A percentile compares a stretch with the other conserved stretches of the same genome.
Evolutionary conservation across 1,140 invertebrate genomes (phyloP).

Genomic region (Trachymyrmex septentrionalis): DNA sequence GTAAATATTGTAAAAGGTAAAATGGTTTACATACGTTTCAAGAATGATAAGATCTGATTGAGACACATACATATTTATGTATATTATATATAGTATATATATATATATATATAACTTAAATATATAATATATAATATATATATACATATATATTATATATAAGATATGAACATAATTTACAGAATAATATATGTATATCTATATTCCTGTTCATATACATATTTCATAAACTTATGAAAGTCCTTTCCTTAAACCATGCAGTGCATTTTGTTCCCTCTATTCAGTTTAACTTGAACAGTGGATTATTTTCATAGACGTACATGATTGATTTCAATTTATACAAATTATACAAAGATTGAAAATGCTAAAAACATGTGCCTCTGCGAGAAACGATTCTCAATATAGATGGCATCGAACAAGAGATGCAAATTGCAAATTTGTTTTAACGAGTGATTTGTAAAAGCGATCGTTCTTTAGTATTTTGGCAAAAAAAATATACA

Average conservation of each 20-base stretch:
- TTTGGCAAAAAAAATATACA: slow-evolving; percentile 60
- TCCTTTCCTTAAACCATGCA: not conserved
- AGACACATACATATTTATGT: slow-evolving; percentile 1
- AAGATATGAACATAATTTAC: slow-evolving; percentile 14
- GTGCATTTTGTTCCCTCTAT: slow-evolving; percentile 18
- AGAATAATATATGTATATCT: slow-evolving; percentile 45
- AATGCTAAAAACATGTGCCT: slow-evolving; percentile 53
- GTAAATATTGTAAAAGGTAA: slow-evolving; percentile 64
- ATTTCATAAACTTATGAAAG: slow-evolving; percentile 35
- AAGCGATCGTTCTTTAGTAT: slow-evolving; percentile 20
- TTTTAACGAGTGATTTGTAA: slow-evolving; percentile 64
- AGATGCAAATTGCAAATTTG: slow-evolving; percentile 66
- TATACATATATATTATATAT: slow-evolving; percentile 43
- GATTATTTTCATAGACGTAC: slow-evolving; percentile 9
- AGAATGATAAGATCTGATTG: slow-evolving; percentile 62
- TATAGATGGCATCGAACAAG: slow-evolving; percentile 39
- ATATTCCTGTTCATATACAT: slow-evolving; percentile 21
- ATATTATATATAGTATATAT: not conserved
- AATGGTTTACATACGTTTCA: slow-evolving; percentile 57
- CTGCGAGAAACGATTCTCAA: slow-evolving; percentile 7
- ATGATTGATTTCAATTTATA: slow-evolving; percentile 39
- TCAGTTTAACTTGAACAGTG: not conserved
- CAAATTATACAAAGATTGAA: slow-evolving; percentile 59
- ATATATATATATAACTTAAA: slow-evolving; percentile 47
- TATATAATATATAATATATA: slow-evolving; percentile 48